Base-by-base conservation (phyloP, 2,113 vertebrate species). In the Hemiscyllium ocellatum region DNA sequence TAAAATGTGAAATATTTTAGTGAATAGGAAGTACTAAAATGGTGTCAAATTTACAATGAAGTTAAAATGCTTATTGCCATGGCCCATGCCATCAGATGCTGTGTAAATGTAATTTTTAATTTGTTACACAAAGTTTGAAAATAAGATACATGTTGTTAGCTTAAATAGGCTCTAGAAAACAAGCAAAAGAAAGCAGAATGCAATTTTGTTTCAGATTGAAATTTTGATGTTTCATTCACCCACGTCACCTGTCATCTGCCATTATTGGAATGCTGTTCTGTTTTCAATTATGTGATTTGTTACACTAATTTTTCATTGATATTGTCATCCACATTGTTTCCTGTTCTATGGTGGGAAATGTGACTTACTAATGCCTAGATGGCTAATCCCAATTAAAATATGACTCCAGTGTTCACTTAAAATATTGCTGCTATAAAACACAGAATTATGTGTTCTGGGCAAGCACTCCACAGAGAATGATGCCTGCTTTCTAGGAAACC, bases 31-130 rank as follows among this genome's bases (percentile, higher is more conserved):
- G 78, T 83, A 83, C n/a, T 83, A 42, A 37, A 42, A n/a, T 83
- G n/a, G n/a, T 83, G 78, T 15, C 78, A 83, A 42, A 83, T 83
- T 83, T 83, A 83, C n/a, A 83, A 42, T 83, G n/a, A 80, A 80
- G n/a, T 12, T 37, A 80, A 37, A 83, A 83, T 17, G 3, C 4
- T 42, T 83, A 83, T 47, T 42, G 78, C 37, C 78, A 80, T n/a
- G 12, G 15, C 13, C 78, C 19, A 80, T 80, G 78, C 3, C 1
- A 83, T 15, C 8, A 37, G 76, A 17, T 83, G n/a, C 3, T 83
- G 78, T 37, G n/a, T 17, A 42, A 83, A 83, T 37, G 19, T 37
- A 13, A 83, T 83, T 13, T 83, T 83, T 61, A 61, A 10, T 37
- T 33, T 42, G 1, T 83, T 37, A 83, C 78, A 83, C 78, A 37